Percentiles rank a stretch among this genome's conserved stretches.
Conservation (phyloP, 2,888 invertebrate genomes). For the Dryobota labecula region DNA sequence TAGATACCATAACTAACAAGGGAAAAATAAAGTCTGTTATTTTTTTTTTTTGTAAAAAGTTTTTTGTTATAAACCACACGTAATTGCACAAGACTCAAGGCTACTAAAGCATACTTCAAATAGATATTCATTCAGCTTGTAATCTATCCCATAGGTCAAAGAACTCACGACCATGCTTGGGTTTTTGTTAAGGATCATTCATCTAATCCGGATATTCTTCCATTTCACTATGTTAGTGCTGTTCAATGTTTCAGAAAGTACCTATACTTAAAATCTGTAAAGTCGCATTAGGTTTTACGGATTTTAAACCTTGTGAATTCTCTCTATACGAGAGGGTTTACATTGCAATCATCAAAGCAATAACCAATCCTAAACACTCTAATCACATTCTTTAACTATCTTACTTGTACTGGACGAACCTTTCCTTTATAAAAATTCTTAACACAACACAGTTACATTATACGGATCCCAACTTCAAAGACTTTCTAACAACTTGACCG, state of each 20-base stretch:
- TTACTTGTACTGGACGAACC: background rate
- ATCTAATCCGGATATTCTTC: too few relatives aligned
- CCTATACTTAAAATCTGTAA: background rate
- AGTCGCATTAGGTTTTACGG: background rate
- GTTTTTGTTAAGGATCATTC: too few relatives aligned
- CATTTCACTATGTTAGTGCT: background rate
- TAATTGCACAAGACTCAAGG: background rate
- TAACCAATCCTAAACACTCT: background rate
- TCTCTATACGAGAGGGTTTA: background rate
- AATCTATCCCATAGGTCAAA: too few relatives aligned
- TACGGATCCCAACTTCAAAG: constrained; percentile 15
- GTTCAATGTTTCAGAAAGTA: background rate
- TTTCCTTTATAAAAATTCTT: constrained; percentile 5
- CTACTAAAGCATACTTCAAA: background rate
- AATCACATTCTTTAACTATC: background rate
- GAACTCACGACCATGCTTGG: too few relatives aligned
- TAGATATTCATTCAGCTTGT: too few relatives aligned
- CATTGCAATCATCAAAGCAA: background rate
- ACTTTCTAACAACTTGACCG: constrained; percentile 6
- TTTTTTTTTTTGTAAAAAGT: too few relatives aligned
- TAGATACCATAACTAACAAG: too few relatives aligned
- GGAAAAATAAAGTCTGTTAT: too few relatives aligned
- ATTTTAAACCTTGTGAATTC: background rate
- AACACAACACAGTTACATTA: background rate
- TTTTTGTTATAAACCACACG: too few relatives aligned